Evolutionary conservation across 2,113 vertebrate species (phyloP), one percentile per base, ranked within the genome.

Genomic region (Ophiodon elongatus): DNA sequence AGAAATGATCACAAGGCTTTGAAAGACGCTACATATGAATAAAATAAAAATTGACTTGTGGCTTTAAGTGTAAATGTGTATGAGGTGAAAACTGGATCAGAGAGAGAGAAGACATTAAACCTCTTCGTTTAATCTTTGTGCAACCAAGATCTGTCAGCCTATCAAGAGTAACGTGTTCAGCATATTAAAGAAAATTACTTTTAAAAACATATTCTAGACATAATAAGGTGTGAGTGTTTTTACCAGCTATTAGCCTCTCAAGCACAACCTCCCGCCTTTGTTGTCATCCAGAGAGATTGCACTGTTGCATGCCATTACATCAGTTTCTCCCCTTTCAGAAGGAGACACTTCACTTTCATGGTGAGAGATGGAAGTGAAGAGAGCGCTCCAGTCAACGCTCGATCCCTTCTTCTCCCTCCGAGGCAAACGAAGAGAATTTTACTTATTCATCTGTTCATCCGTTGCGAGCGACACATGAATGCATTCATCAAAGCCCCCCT

Each of bases 381-480:
- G 37, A 41, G 7, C 57, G 54, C 65, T 50, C n/a, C 65, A 69
- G 29, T 74, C 37, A 31, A 27, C 39, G 71, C 57, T 35, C 73
- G 45, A 59, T 47, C 52, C 11, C 29, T 31, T 85, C 37, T 70
- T 59, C 2, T 4, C 78, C 33, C 76, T 82, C 80, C 78, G 77
- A 83, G 54, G 54, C 68, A 27, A 56, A 21, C 74, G 71, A 82
- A 71, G 60, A 76, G 41, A 74, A 57, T 87, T 76, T 41, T 35
- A 75, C 52, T 87, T 75, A 68, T 84, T 87, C 41, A 74, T 86
- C 66, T 75, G 63, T 85, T 90, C 73, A 73, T 82, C 60, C 3
- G n/a, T n/a, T n/a, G n/a, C 1, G 3, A 74, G 66, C 64, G 10
- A 80, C 33, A 50, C 47, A 73, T 86, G 74, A 85, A 90, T 76